These are phyloP conservation scores for Zhuqinia jingwanae DNA, from an alignment of 2,888 invertebrate species.

Conservation along the genomic window DNA sequence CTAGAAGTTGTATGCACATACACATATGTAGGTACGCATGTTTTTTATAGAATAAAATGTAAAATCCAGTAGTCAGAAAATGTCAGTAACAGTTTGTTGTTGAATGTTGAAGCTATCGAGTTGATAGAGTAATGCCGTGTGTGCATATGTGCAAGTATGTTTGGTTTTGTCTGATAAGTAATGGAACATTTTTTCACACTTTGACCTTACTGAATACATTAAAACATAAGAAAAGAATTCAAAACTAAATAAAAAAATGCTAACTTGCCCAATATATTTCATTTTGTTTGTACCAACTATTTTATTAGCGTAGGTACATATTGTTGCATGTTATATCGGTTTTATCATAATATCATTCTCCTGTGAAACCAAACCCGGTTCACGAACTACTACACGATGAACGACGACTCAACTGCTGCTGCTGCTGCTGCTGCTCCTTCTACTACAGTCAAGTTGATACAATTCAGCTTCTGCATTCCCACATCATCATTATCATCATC, in stretches of 20 bases:
- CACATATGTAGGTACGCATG: background rate
- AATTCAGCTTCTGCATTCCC: conserved; percentile 54
- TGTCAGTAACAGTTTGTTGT: conserved; percentile 41
- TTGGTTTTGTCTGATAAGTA: conserved; percentile 28
- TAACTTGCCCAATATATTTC: conserved; percentile 27
- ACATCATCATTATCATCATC: conserved; percentile 4
- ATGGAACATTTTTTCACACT: conserved; percentile 46
- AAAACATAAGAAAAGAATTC: background rate
- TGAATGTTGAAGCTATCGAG: background rate
- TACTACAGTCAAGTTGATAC: conserved; percentile 44
- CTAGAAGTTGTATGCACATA: background rate
- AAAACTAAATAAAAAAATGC: background rate
- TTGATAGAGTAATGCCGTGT: background rate
- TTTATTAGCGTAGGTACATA: too few species aligned
- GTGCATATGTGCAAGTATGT: background rate
- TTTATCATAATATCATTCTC: background rate
- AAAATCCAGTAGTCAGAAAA: conserved; percentile 61
- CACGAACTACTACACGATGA: background rate
- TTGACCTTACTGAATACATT: conserved; percentile 54
- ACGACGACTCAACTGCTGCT: background rate
- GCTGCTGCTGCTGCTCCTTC: background rate
- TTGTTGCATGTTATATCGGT: too few species aligned
- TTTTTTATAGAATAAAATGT: background rate
- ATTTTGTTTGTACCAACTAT: too few species aligned
- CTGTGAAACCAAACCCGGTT: conserved; percentile 30